Conservation (phyloP, 2,888 invertebrate genomes). For the Onchidella celtica region DNA sequence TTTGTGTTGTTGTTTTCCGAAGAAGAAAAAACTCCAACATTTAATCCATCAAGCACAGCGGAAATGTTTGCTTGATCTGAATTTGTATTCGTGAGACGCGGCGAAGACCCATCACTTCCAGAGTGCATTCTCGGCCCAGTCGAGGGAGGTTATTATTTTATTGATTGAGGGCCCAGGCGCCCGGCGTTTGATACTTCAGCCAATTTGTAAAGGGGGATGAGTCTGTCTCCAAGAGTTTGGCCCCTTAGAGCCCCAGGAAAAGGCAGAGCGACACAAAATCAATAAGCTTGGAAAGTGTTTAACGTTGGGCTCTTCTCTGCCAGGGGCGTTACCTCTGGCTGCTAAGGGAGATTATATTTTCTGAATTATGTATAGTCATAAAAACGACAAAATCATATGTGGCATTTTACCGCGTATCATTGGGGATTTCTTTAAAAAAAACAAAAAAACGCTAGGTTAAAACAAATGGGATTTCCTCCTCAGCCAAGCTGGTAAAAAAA, state of each 20-base stretch:
- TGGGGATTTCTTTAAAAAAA: too few species aligned
- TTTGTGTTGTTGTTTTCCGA: too few species aligned
- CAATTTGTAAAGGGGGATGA: slow-evolving; percentile 51
- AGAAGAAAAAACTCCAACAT: too few species aligned
- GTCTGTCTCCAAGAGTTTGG: slow-evolving; percentile 35
- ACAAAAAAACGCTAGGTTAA: too few species aligned
- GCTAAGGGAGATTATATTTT: background rate
- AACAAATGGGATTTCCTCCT: too few species aligned
- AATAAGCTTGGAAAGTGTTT: slow-evolving; percentile 47
- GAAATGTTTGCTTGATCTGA: slow-evolving; percentile 18
- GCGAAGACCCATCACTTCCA: background rate
- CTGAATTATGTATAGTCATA: background rate
- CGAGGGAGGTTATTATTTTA: slow-evolving; percentile 41
- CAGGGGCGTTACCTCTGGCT: background rate
- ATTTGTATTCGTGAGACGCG: slow-evolving; percentile 3
- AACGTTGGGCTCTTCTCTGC: slow-evolving; percentile 29
- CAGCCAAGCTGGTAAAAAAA: too few species aligned
- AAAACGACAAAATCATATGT: too few species aligned
- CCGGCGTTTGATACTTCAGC: slow-evolving; percentile 35
- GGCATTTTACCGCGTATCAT: too few species aligned
- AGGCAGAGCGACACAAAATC: slow-evolving; percentile 40
- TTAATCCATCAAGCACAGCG: background rate
- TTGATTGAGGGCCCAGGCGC: slow-evolving; percentile 27
- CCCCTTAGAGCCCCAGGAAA: slow-evolving; percentile 37
- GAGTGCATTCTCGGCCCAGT: background rate